phyloP scores from a whole-genome alignment of 2,113 vertebrate species.

The Erinaceus europaeus region DNA sequence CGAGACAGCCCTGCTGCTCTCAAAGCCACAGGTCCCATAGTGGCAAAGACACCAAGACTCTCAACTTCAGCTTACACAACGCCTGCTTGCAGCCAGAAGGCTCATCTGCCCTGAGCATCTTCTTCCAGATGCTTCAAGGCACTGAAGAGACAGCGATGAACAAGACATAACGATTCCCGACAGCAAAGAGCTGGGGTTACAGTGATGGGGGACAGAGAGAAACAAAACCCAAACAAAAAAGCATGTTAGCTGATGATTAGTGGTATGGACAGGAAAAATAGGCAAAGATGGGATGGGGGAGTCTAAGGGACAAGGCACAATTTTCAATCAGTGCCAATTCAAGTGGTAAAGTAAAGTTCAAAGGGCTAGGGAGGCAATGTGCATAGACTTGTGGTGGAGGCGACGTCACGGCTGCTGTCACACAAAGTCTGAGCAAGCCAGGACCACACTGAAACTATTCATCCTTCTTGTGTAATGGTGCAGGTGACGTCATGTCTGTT shows the following conservation, averaged over 20 bases:
- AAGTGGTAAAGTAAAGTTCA: no score
- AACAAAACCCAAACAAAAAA: background rate
- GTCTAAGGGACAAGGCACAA: background rate
- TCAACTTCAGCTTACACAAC: no score
- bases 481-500: no score
- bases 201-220: background rate
- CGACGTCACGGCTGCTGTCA: no score
- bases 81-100: no score
- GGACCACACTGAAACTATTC: no score
- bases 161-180: background rate
- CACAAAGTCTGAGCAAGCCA: no score
- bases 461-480: no score
- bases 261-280: background rate
- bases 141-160: background rate
- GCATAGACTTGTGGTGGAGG: no score
- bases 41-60: background rate
- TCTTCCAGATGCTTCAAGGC: background rate
- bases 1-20: background rate
- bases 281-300: background rate
- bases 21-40: background rate
- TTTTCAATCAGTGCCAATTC: no score
- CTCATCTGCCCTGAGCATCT: background rate
- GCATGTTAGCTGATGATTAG: background rate
- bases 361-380: no score
- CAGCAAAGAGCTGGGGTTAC: background rate